phyloP scores from a whole-genome alignment of 2,888 invertebrate genomes.

The Cheilosia scutellata region DNA sequence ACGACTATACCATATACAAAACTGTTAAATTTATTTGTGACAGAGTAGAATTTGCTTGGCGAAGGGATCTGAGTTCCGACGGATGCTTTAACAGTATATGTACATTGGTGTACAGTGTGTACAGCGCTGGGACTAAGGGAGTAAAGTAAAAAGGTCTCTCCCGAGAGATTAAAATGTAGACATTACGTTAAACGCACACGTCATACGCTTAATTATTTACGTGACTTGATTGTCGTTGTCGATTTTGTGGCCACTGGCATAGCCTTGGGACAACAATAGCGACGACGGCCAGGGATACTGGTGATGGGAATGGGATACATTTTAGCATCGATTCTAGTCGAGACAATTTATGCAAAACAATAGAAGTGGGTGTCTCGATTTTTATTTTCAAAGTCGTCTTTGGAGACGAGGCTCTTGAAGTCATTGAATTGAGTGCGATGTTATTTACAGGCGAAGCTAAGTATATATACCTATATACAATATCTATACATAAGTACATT shows the following conservation, averaged over 20 bases:
- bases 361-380: slow-evolving; percentile 4
- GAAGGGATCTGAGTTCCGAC: not conserved
- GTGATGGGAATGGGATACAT: too few relatives aligned
- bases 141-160: slow-evolving; percentile 75
- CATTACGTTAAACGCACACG: slow-evolving; percentile 81
- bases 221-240: slow-evolving; percentile 83
- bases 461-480: not conserved
- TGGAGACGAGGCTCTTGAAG: not conserved
- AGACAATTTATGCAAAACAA: slow-evolving; percentile 42
- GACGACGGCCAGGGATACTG: not conserved
- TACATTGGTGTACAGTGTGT: too few relatives aligned
- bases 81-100: slow-evolving; percentile 21
- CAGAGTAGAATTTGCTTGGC: not conserved
- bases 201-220: slow-evolving; percentile 85
- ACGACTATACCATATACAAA: not conserved
- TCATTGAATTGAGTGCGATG: slow-evolving; percentile 12
- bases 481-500: too few relatives aligned
- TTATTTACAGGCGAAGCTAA: slow-evolving; percentile 23
- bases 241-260: slow-evolving; percentile 70
- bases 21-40: slow-evolving; percentile 10
- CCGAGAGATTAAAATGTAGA: slow-evolving; percentile 75
- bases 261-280: slow-evolving; percentile 21
- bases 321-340: slow-evolving; percentile 10
- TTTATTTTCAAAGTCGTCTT: not conserved
- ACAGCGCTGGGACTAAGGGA: slow-evolving; percentile 56